Percentiles rank a stretch among this genome's conserved stretches.
Evolutionary conservation across 2,888 invertebrate species (phyloP).

Genomic region (Dione juno): DNA sequence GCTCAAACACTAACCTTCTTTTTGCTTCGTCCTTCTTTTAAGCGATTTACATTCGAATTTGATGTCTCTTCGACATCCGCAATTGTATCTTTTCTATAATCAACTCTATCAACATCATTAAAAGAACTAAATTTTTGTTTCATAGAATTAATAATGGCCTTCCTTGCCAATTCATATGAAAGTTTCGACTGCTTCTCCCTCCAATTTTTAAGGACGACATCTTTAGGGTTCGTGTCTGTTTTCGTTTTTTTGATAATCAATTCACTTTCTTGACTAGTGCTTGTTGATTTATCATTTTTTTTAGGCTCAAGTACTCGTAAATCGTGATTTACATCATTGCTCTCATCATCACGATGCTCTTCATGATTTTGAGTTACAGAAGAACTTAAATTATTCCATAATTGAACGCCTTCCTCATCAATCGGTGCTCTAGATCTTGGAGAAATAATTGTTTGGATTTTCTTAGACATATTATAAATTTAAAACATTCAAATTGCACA

Average conservation of each 20-base stretch:
- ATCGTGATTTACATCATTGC: background rate
- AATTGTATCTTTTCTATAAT: slow-evolving; percentile 61
- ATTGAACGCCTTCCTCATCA: slow-evolving; percentile 58
- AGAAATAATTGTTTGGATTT: slow-evolving; percentile 55
- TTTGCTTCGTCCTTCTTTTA: slow-evolving; percentile 49
- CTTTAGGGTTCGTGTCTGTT: slow-evolving; percentile 55
- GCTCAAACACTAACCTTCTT: slow-evolving; percentile 50
- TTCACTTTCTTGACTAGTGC: slow-evolving; percentile 44
- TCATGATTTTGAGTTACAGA: slow-evolving; percentile 6
- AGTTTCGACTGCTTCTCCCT: slow-evolving; percentile 67
- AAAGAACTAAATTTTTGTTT: slow-evolving; percentile 70
- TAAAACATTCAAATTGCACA: background rate
- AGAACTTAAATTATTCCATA: slow-evolving; percentile 68
- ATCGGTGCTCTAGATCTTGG: slow-evolving; percentile 74
- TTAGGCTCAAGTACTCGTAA: slow-evolving; percentile 31
- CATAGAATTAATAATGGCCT: slow-evolving; percentile 74
- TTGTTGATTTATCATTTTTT: slow-evolving; percentile 57
- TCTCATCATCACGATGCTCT: background rate
- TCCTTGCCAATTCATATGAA: slow-evolving; percentile 69
- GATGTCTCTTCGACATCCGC: slow-evolving; percentile 76
- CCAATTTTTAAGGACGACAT: slow-evolving; percentile 71
- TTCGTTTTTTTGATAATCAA: slow-evolving; percentile 45
- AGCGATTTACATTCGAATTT: slow-evolving; percentile 73
- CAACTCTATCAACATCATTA: slow-evolving; percentile 57
- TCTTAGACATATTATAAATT: slow-evolving; percentile 54